Evolutionary conservation across 2,113 vertebrate species (phyloP), one percentile per base, ranked within the genome.

Genomic region (Phylloscopus whistleri): DNA sequence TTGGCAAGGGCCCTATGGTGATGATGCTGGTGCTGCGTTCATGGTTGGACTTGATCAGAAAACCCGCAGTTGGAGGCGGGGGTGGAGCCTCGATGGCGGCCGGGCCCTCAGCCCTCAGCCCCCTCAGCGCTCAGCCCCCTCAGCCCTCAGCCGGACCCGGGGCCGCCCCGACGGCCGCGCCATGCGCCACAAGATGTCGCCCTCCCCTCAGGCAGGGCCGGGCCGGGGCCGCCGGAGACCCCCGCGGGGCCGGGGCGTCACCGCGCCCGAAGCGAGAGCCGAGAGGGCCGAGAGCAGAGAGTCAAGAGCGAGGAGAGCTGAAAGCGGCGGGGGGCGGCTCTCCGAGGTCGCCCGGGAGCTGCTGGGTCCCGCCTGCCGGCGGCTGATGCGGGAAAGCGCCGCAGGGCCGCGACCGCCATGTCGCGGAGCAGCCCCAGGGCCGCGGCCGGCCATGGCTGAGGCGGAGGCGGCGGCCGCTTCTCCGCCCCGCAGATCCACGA

Each of bases 161-260:
- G 33, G 75, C 66, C 43, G 51, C 46, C 64, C 27, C 76, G 26
- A 24, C 28, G 56, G 84, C 60, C 58, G 44, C 69, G 35, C 46
- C 49, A 4, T 0, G 14, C 37, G 37, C 97, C 98, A 95, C 97
- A 84, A 96, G 98, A 55, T 98, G 98, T 62, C 98, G 56, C 94
- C 90, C 27, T 96, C 58, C 35, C 56, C 97, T 94, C 96, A 97
- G 90, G n/a, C 92, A 97, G 97, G 30, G 46, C 48, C 8, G 74
- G 30, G 7, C 44, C 16, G 56, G 16, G 15, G 44, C 19, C 11
- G 48, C 27, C 17, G 33, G 52, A 23, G 53, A 28, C 48, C 43
- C 68, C 44, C 37, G 23, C 12, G 39, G 62, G 30, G 30, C 39
- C 4, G 46, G 16, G 10, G 21, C 1, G 30, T 7, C 8, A 4